These are phyloP conservation scores for Pseudorectes ferrugineus DNA, from an alignment of 2,113 vertebrate genomes.

Conservation along the genomic window DNA sequence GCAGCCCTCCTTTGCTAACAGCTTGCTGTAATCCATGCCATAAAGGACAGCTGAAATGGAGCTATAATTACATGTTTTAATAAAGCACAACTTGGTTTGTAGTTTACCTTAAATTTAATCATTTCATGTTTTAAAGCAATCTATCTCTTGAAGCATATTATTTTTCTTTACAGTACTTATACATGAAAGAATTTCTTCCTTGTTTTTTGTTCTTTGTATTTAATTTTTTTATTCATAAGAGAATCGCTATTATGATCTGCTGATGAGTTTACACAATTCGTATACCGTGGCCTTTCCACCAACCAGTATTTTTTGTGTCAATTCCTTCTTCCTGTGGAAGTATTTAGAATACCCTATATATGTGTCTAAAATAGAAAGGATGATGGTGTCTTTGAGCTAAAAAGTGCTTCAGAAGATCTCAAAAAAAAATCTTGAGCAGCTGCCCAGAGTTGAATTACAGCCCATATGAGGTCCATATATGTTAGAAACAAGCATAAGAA, in stretches of 20 bases:
- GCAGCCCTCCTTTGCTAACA: not conserved
- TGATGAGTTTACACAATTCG: fast-evolving
- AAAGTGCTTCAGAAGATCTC: not conserved
- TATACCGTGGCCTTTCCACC: not conserved
- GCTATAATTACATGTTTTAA: not conserved
- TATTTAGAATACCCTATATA: not conserved
- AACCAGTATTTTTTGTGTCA: not conserved
- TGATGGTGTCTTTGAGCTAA: not conserved
- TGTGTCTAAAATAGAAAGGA: not conserved
- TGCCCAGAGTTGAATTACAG: not conserved
- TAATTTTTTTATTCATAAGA: not conserved
- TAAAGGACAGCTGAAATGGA: not conserved
- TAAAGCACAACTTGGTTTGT: not conserved
- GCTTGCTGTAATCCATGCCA: not conserved
- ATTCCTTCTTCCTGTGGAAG: not conserved
- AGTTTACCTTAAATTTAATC: not conserved
- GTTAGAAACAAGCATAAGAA: not conserved
- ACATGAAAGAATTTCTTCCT: not conserved
- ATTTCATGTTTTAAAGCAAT: not conserved
- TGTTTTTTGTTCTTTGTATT: not conserved
- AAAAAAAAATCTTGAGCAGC: not conserved
- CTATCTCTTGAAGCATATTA: not conserved
- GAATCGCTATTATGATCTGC: not conserved
- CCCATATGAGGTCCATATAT: not conserved
- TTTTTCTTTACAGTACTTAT: not conserved